Evolutionary conservation across 2,113 vertebrate species (phyloP), one percentile per base, ranked within the genome.

Genomic region (Dicerorhinus sumatrensis): DNA sequence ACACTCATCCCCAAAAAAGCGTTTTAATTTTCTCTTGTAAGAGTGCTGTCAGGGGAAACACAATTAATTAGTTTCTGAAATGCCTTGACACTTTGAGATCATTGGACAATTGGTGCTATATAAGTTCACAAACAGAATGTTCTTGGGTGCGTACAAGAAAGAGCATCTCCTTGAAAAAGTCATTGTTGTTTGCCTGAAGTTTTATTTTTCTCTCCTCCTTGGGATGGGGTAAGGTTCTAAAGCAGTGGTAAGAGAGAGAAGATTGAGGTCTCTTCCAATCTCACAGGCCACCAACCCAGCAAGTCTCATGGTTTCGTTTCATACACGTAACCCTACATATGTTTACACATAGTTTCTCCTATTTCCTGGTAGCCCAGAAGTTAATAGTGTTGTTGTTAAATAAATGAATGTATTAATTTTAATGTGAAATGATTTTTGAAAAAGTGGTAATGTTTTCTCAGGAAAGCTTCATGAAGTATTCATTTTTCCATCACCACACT

Each of bases 361-460:
- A 88, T 94, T 96, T 97, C 97, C 72, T 87, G 82, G 33, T 93
- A 85, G 62, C 75, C 79, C 75, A 95, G 94, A 95, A 98, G 98
- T 97, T 98, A 96, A 97, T 97, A 92, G 96, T 89, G 81, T 96
- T 98, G 94, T 93, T 98, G 62, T 93, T 97, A 98, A 98, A 96
- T 95, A 98, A 97, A 97, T 97, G 93, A 97, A 94, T 91, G 67
- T 94, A 94, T 98, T 98, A 98, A 98, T 96, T 98, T 97, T 98
- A 97, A 98, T 97, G 92, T 81, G 31, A 94, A 98, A 95, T 95
- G 72, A 82, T 14, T 96, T 97, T 96, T 89, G 60, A 70, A 83
- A 97, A 97, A 93, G 72, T 36, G 87, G 42, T 70, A 79, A 94
- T 93, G 56, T 94, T 94, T 96, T 95, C 56, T 67, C 73, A 89